A percentile compares a stretch with the other conserved stretches of the same genome.
phyloP scores from a whole-genome alignment of 1,140 invertebrate genomes.

The Pseudomyrmex flavicornis region DNA sequence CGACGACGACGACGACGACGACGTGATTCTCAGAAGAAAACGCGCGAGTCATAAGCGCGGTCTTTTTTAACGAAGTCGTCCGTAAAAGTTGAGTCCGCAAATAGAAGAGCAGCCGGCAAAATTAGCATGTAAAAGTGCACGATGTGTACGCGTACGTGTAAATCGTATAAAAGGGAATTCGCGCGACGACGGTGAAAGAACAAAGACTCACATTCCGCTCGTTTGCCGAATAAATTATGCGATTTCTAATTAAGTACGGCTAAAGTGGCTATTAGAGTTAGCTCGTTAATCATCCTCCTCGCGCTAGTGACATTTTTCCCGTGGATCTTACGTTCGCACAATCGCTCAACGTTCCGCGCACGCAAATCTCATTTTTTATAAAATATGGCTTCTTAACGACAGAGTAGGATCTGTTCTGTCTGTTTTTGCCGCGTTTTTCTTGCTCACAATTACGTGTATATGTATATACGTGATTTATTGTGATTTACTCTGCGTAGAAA shows the following conservation, averaged over 20 bases:
- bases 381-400: neutral
- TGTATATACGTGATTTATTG: neutral
- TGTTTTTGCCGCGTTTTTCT: neutral
- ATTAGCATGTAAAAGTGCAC: conserved; percentile 61
- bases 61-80: conserved; percentile 10
- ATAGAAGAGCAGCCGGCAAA: conserved; percentile 1
- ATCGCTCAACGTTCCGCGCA: conserved; percentile 37
- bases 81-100: neutral
- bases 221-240: conserved; percentile 69
- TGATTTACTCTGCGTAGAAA: conserved; percentile 10
- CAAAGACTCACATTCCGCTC: conserved; percentile 44
- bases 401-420: neutral
- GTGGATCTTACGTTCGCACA: conserved; percentile 24
- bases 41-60: neutral
- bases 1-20: neutral
- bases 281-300: conserved; percentile 66
- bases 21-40: neutral
- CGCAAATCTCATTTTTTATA: conserved; percentile 36
- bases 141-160: neutral
- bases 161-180: neutral
- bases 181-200: neutral
- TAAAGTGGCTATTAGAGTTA: conserved; percentile 66
- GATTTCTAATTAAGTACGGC: conserved; percentile 72
- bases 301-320: conserved; percentile 61
- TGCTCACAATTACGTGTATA: neutral